Percentiles rank a stretch among this genome's conserved stretches.
phyloP scores from a whole-genome alignment of 2,797 vertebrate species.

The Aselliscus stoliczkanus region DNA sequence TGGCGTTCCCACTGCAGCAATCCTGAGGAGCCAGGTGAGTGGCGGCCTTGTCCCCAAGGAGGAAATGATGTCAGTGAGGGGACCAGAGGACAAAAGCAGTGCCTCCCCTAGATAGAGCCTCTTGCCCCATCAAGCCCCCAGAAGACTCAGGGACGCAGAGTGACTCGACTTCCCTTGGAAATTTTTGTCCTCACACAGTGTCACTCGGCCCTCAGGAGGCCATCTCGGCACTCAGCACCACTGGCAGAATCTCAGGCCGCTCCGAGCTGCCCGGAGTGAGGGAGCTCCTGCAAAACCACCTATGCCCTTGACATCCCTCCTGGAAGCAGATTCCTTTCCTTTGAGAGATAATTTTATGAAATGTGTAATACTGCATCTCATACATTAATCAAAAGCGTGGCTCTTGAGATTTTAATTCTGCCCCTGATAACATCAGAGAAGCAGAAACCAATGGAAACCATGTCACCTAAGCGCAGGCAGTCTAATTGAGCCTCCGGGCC shows the following conservation, averaged over 20 bases:
- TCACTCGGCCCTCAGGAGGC: background rate
- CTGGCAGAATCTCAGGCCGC: background rate
- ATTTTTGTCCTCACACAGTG: no score
- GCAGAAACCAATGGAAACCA: background rate
- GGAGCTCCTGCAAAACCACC: background rate
- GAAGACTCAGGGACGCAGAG: background rate
- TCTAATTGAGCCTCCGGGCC: background rate
- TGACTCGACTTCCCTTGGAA: no score
- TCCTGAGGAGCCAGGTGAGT: background rate
- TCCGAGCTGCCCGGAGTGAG: background rate
- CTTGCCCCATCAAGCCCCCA: background rate
- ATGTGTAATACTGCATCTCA: background rate
- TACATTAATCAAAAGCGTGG: constrained; percentile 15
- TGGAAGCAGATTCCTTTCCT: background rate
- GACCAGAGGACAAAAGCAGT: background rate
- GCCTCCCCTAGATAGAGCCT: background rate
- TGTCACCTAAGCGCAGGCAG: background rate
- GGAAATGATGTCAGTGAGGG: background rate
- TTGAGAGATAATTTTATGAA: constrained; percentile 21
- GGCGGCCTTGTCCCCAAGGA: background rate
- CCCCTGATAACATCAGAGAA: constrained; percentile 19
- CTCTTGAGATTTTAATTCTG: constrained; percentile 46
- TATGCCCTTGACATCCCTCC: background rate
- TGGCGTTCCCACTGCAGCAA: rapidly evolving
- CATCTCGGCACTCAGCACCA: background rate